Conservation (phyloP, 2,888 invertebrate species). For the Augiades crinisus region DNA sequence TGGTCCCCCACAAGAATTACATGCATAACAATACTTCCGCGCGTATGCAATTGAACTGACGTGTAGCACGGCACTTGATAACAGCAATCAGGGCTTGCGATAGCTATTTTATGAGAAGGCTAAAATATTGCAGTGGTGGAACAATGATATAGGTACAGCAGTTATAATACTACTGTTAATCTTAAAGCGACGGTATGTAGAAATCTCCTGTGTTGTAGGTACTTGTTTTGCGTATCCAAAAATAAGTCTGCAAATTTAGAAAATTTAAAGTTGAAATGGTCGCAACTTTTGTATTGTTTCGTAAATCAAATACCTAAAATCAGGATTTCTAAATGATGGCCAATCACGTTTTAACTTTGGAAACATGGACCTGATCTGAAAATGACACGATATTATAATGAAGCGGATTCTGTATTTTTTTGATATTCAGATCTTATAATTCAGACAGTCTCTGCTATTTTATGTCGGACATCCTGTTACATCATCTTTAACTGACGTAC, state of each 20-base stretch:
- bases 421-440: neutral
- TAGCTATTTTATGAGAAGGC: slow-evolving; percentile 12
- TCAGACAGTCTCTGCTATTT: neutral
- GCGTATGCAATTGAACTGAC: slow-evolving; percentile 34
- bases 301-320: no score
- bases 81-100: slow-evolving; percentile 28
- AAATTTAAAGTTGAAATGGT: no score
- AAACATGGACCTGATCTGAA: no score
- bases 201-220: no score
- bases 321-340: no score
- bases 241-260: no score
- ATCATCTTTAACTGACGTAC: slow-evolving; percentile 20
- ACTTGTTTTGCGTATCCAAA: no score
- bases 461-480: slow-evolving; percentile 14
- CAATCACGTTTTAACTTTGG: no score
- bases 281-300: no score
- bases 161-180: neutral
- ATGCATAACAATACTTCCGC: slow-evolving; percentile 52
- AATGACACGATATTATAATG: neutral
- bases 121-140: neutral
- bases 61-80: slow-evolving; percentile 26
- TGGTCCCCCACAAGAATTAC: slow-evolving; percentile 43
- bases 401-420: neutral
- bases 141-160: no score
- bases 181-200: neutral